These are phyloP conservation scores for Andinoacara biseriatus DNA, from an alignment of 2,113 vertebrate genomes.

Conservation along the genomic window DNA sequence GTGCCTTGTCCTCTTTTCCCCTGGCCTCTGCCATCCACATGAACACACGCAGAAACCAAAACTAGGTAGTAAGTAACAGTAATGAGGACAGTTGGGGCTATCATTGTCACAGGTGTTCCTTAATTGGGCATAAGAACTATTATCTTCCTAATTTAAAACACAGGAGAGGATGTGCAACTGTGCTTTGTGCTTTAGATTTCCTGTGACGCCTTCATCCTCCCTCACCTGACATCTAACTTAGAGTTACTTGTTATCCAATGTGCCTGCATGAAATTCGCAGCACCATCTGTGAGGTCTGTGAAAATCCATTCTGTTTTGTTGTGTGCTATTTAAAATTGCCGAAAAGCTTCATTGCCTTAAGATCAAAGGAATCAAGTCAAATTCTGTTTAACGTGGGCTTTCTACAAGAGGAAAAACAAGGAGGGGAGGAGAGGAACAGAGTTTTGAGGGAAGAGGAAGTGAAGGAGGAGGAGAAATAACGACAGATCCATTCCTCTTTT, in stretches of 20 bases:
- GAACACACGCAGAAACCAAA: neutral
- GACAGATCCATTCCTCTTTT: slow-evolving; percentile 47
- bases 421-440: slow-evolving; percentile 31
- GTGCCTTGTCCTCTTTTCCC: neutral
- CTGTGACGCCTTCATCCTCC: neutral
- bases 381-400: slow-evolving; percentile 37
- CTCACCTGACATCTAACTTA: neutral
- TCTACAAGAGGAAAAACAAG: slow-evolving; percentile 28
- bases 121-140: slow-evolving; percentile 46
- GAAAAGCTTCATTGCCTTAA: slow-evolving; percentile 24
- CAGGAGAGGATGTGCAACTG: neutral
- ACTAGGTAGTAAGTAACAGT: slow-evolving; percentile 24
- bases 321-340: slow-evolving; percentile 19
- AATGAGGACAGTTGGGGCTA: slow-evolving; percentile 50
- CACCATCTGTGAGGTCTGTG: neutral
- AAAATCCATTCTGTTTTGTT: neutral
- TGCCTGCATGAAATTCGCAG: neutral
- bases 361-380: slow-evolving; percentile 37
- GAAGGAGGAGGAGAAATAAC: slow-evolving; percentile 33
- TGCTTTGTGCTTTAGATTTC: slow-evolving; percentile 23
- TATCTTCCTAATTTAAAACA: slow-evolving; percentile 35
- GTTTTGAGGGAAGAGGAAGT: slow-evolving; percentile 25
- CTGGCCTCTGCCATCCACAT: neutral
- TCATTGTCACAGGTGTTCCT: slow-evolving; percentile 57
- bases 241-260: slow-evolving; percentile 1